A percentile compares a stretch with the other conserved stretches of the same genome.
These are phyloP conservation scores for Rissa tridactyla DNA, from an alignment of 2,113 vertebrate genomes.

Conservation along the genomic window DNA sequence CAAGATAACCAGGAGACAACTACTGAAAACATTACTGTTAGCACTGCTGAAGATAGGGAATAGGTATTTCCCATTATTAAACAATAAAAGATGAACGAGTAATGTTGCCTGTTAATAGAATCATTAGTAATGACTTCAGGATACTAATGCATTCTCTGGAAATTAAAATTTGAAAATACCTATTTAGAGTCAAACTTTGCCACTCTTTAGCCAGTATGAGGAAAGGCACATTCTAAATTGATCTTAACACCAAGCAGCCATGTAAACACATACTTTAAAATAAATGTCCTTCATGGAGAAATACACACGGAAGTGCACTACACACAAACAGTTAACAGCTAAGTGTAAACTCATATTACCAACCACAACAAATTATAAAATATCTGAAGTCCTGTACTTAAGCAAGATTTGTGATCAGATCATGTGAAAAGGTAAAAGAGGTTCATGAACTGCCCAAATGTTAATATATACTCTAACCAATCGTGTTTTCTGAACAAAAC, in stretches of 20 bases:
- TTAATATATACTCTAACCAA: rapidly evolving
- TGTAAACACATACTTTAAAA: not conserved
- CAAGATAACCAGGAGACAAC: not conserved
- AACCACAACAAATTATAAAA: not conserved
- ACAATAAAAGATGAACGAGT: not conserved
- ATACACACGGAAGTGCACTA: not conserved
- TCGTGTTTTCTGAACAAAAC: not conserved
- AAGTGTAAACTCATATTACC: not conserved
- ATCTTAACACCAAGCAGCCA: not conserved
- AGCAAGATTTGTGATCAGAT: not conserved
- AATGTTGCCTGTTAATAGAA: not conserved
- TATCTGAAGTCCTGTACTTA: not conserved
- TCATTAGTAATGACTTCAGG: not conserved
- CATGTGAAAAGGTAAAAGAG: not conserved
- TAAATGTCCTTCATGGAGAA: not conserved
- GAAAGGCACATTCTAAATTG: not conserved
- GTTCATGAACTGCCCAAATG: not conserved
- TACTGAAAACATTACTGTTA: not conserved
- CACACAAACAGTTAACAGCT: not conserved
- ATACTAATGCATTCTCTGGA: not conserved
- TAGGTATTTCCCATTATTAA: not conserved
- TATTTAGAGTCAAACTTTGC: not conserved
- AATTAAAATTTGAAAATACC: not conserved
- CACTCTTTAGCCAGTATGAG: not conserved
- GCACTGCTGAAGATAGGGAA: not conserved